Percentiles rank a stretch among this genome's conserved stretches.
phyloP scores from a whole-genome alignment of 92 coral and sea anemone species.

The Zoanthus sociatus region DNA sequence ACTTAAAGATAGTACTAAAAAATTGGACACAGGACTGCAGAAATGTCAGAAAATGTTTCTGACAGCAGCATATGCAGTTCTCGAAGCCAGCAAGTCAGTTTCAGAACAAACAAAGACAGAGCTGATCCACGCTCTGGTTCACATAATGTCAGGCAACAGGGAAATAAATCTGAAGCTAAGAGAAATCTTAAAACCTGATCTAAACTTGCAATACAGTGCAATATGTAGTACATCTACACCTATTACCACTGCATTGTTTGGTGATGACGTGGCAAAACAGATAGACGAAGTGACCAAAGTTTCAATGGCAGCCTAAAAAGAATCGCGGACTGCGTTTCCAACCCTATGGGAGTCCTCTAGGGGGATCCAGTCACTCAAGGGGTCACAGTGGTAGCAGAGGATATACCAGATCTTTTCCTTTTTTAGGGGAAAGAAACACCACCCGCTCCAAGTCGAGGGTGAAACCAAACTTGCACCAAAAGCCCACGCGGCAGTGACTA shows the following conservation, averaged over 20 bases:
- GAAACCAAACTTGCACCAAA: background rate
- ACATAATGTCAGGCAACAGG: conserved; percentile 50
- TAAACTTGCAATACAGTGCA: too few species aligned
- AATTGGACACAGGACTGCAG: conserved; percentile 41
- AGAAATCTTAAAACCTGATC: background rate
- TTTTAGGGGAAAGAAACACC: conserved; percentile 46
- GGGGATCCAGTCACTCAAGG: too few species aligned
- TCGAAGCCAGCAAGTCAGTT: conserved; percentile 46
- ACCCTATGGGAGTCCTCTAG: conserved; percentile 36
- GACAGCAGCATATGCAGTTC: conserved; percentile 37
- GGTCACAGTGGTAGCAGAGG: too few species aligned
- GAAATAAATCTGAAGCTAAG: background rate
- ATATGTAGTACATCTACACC: too few species aligned
- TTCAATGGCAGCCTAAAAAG: conserved; percentile 10
- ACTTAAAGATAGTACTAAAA: conserved; percentile 46
- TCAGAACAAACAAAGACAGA: background rate
- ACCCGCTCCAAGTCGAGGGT: background rate
- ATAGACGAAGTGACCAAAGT: conserved; percentile 60
- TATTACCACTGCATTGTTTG: background rate
- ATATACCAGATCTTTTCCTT: too few species aligned
- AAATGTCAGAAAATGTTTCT: conserved; percentile 47
- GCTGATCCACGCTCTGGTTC: conserved; percentile 54
- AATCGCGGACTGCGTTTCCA: conserved; percentile 38
- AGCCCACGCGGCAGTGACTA: background rate
- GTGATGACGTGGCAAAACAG: conserved; percentile 39